phyloP scores from a whole-genome alignment of 1,140 invertebrate genomes.

The Idris sp. region DNA sequence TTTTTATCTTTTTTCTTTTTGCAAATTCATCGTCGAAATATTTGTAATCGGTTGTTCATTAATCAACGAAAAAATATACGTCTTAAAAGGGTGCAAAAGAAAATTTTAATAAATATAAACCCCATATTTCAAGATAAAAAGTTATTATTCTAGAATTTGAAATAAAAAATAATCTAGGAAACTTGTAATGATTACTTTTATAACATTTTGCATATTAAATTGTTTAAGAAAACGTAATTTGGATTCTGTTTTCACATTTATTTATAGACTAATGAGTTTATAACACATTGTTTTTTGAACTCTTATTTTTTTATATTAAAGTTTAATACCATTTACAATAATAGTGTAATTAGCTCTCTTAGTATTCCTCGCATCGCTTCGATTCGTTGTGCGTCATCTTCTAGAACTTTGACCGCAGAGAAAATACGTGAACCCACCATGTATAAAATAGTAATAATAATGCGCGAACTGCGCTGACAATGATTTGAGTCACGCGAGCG shows the following conservation, averaged over 20 bases:
- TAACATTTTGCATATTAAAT: too few species aligned
- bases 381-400: slow-evolving; percentile 35
- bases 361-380: neutral
- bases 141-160: too few species aligned
- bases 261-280: too few species aligned
- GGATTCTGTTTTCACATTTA: too few species aligned
- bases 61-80: slow-evolving; percentile 15
- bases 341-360: too few species aligned
- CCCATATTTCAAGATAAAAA: too few species aligned
- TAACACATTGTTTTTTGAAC: too few species aligned
- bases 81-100: neutral
- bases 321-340: too few species aligned
- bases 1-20: slow-evolving; percentile 11
- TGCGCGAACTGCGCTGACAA: slow-evolving; percentile 28
- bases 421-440: slow-evolving; percentile 29
- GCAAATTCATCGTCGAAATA: slow-evolving; percentile 15
- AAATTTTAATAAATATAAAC: neutral
- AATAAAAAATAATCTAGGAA: too few species aligned
- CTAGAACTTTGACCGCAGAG: slow-evolving; percentile 37
- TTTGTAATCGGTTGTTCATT: slow-evolving; percentile 14
- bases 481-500: slow-evolving; percentile 43
- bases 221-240: too few species aligned
- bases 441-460: slow-evolving; percentile 27
- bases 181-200: too few species aligned
- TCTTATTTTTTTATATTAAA: too few species aligned